Base-by-base conservation (phyloP, 1,140 invertebrate species). In the Lepidurus arcticus region DNA sequence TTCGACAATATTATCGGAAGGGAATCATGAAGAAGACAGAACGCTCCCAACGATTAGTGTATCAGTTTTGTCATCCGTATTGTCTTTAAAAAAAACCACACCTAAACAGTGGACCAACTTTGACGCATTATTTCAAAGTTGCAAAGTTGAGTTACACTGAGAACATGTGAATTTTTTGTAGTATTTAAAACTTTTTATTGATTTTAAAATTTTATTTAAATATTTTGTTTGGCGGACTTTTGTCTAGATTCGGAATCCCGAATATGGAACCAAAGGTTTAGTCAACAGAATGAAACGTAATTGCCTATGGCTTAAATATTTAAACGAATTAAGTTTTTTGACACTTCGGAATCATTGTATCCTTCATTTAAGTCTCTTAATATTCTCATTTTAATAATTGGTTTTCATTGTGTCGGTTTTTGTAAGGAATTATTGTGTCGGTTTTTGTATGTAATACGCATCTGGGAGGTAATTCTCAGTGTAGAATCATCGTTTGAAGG, bases 1-100 rank as follows among this genome's bases (percentile, higher is more conserved):
- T 99, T 81, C 88, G 98, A 21, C 98, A 99, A 85, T 99, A 99
- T 87, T 99, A 99, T 89, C 98, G 99, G 86, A 99, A 99, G 85
- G 96, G 96, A 73, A 99, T 99, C 85, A 99, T 99, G 94, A 98
- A 98, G 88, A 99, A 99, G 85, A 99, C 98, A 4, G 95, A 98
- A 83, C 89, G 97, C 53, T 97, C 96, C 79, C 98, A 99, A 87
- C 90, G 98, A 83, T 89, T 99, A 79, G 98, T 99, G 74, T 99
- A 99, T 86, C 97, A 99, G 86, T 99, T 99, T 85, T 98, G 96
- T 85, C 92, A 95, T 85, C 94, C 95, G 7, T 98, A 98, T 86
- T 91, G 90, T 83, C 89, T 95, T 81, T 96, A 91, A 89, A 81
- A 89, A 81, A 13, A 34, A 75, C 16, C 0, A 42, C 21, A 24